Evolutionary conservation across 2,113 vertebrate species (phyloP), one percentile per base, ranked within the genome.

Genomic region (Sinocyclocheilus anophthalmus): DNA sequence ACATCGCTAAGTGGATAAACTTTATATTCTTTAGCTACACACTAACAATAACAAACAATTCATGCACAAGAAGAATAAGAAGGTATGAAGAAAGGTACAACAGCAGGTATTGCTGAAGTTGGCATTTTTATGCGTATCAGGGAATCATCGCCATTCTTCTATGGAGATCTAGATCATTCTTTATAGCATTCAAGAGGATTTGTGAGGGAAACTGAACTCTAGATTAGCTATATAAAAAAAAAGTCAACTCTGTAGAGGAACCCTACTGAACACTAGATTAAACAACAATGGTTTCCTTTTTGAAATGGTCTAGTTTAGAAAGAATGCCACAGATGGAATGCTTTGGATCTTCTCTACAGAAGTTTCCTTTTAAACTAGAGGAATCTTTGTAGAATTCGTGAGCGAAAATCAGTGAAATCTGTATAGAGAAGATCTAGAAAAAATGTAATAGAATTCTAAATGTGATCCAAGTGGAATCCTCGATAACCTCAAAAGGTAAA

Each of bases 41-140:
- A 80, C 77, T 80, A 63, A 80, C 57, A 42, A 79, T 39, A 79
- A 80, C 57, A 33, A 78, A 72, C 69, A 39, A 73, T 24, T 24
- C 77, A 80, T 80, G 77, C 77, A 80, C 77, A 63, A 79, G 18
- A 48, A 45, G 9, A 80, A 78, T 22, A 63, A 61, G 33, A 80
- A 80, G 1, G 57, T 80, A 63, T 37, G 26, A 39, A 80, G 33
- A 80, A 37, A 80, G 57, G 77, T 80, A 80, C 42, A 80, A 42
- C 53, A 79, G 76, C 77, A 73, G 37, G 10, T 45, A 73, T 22
- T n/a, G 39, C 70, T 42, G 55, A 42, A 63, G 77, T 63, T 80
- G 77, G 33, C 57, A 42, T 59, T 63, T 63, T 22, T 33, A 78
- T 55, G 53, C 50, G 57, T 20, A 30, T 57, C 37, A 8, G 33